Percentiles rank a stretch among this genome's conserved stretches.
Conservation (phyloP, 2,888 invertebrate species). For the Plusia festucae region DNA sequence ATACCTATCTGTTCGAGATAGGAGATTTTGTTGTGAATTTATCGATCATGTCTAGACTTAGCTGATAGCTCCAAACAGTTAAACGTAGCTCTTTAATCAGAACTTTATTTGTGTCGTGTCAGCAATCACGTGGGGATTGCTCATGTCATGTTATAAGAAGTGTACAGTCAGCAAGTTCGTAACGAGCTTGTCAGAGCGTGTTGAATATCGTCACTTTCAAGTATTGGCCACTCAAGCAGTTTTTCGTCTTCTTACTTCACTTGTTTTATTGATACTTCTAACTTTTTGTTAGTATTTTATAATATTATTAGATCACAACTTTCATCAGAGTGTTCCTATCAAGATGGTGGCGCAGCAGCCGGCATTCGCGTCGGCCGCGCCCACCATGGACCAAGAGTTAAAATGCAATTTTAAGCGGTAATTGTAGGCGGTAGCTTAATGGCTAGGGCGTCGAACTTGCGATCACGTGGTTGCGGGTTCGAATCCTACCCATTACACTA, state of each 20-base stretch:
- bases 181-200: not conserved
- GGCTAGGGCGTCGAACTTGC: too few relatives aligned
- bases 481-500: too few relatives aligned
- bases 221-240: not conserved
- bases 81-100: not conserved
- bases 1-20: not conserved
- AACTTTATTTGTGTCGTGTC: not conserved
- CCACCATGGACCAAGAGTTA: too few relatives aligned
- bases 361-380: too few relatives aligned
- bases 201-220: not conserved
- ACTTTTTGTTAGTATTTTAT: too few relatives aligned
- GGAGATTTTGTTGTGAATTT: not conserved
- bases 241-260: not conserved
- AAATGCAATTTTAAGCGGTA: too few relatives aligned
- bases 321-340: too few relatives aligned
- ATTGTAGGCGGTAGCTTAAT: too few relatives aligned
- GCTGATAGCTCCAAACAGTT: not conserved
- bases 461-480: too few relatives aligned
- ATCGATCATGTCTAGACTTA: not conserved
- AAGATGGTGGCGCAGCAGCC: too few relatives aligned
- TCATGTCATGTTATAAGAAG: slow-evolving; percentile 2
- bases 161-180: not conserved
- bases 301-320: too few relatives aligned
- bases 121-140: slow-evolving; percentile 5
- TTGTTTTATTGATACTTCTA: too few relatives aligned